Conservation (phyloP, 2,888 invertebrate genomes). For the Drosophila mettleri region DNA sequence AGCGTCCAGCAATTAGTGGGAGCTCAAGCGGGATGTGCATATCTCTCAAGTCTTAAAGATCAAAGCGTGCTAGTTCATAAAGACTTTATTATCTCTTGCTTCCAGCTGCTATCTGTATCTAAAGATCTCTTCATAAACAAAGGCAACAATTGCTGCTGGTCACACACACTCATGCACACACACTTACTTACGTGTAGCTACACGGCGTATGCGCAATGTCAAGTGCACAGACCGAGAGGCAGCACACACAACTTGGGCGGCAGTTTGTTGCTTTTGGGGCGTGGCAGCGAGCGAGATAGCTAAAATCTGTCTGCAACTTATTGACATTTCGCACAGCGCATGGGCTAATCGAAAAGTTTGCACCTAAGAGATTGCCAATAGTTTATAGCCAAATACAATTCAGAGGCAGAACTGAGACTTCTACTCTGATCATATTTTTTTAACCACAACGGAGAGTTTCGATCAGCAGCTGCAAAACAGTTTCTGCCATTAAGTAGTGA, state of each 20-base stretch:
- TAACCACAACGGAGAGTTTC: no score
- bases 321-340: slow-evolving; percentile 59
- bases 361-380: no score
- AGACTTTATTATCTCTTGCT: slow-evolving; percentile 17
- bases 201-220: slow-evolving; percentile 69
- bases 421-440: no score
- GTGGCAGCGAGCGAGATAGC: slow-evolving; percentile 52
- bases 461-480: no score
- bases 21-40: slow-evolving; percentile 15
- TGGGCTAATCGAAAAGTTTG: slow-evolving; percentile 28
- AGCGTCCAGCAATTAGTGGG: slow-evolving; percentile 60
- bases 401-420: no score
- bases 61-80: slow-evolving; percentile 33
- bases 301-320: slow-evolving; percentile 71
- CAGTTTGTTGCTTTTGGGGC: slow-evolving; percentile 38
- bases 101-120: slow-evolving; percentile 12
- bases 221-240: slow-evolving; percentile 29
- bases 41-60: slow-evolving; percentile 20
- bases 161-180: slow-evolving; percentile 1
- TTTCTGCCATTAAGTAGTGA: no score
- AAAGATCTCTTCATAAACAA: slow-evolving; percentile 25
- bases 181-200: slow-evolving; percentile 20
- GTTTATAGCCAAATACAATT: no score
- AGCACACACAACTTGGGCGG: slow-evolving; percentile 21
- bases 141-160: slow-evolving; percentile 72